Percentiles rank a stretch among this genome's conserved stretches.
These are phyloP conservation scores for Paelopatides confundens DNA, from an alignment of 53 echinoderm and acorn worm species.

Conservation along the genomic window DNA sequence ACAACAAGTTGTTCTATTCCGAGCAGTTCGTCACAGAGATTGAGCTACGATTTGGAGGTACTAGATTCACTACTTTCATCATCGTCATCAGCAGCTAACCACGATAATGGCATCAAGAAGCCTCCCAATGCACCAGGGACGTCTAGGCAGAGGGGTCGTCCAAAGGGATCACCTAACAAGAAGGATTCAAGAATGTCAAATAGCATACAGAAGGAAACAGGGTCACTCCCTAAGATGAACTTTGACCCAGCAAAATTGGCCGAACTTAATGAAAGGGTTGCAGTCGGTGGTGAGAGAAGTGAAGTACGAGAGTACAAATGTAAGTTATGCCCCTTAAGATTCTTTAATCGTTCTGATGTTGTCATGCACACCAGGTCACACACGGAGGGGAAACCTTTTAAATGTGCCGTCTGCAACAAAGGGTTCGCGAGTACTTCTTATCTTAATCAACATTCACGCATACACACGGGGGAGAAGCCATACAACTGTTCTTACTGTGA, in stretches of 20 bases:
- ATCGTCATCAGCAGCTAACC: not conserved
- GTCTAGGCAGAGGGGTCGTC: conserved; percentile 36
- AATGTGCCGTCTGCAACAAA: conserved; percentile 91
- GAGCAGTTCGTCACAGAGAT: conserved; percentile 12
- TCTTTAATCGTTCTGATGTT: conserved; percentile 90
- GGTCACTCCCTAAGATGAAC: not conserved
- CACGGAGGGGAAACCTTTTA: conserved; percentile 93
- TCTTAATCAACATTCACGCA: conserved; percentile 90
- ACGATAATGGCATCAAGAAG: not conserved
- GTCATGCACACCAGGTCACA: conserved; percentile 89
- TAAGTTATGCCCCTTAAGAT: conserved; percentile 90
- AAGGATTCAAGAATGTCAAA: conserved; percentile 1
- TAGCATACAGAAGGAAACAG: not conserved
- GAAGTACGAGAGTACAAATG: conserved; percentile 88
- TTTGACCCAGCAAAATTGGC: conserved; percentile 40
- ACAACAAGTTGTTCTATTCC: not conserved
- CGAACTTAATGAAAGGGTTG: conserved; percentile 13
- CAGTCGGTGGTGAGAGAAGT: conserved; percentile 33
- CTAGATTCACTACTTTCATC: conserved; percentile 16
- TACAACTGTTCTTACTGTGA: conserved; percentile 92
- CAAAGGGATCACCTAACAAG: conserved; percentile 45
- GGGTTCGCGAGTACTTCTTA: conserved; percentile 93
- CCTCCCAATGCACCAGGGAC: not conserved
- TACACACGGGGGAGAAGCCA: conserved; percentile 96
- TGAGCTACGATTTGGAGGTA: conserved; percentile 15